These are phyloP conservation scores for Eucidaris tribuloides DNA, from an alignment of 35 echinoderm and acorn worm species.

Conservation along the genomic window DNA sequence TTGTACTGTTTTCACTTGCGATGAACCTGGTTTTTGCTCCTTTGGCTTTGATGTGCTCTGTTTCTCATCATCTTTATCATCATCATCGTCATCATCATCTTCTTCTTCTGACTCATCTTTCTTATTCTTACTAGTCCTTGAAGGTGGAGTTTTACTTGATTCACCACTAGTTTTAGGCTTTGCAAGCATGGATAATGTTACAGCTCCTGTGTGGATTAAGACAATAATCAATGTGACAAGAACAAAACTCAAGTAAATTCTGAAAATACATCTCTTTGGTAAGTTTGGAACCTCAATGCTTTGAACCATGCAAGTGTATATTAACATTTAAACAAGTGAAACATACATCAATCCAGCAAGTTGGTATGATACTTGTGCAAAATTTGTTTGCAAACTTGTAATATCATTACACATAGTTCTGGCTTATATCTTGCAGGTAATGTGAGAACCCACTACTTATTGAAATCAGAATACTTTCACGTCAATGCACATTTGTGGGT, in stretches of 20 bases:
- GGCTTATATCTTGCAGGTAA: no score
- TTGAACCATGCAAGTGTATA: background rate
- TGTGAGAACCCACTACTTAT: no score
- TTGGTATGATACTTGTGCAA: no score
- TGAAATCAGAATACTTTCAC: no score
- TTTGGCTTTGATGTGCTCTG: background rate
- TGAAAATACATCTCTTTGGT: background rate
- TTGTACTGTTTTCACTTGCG: background rate
- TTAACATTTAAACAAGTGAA: background rate
- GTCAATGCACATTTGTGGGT: no score
- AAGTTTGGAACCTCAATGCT: background rate
- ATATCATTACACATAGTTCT: no score
- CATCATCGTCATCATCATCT: conserved; percentile 50
- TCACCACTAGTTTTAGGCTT: background rate
- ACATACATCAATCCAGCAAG: no score
- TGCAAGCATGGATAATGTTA: background rate
- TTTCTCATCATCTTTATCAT: conserved; percentile 30
- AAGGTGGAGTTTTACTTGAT: background rate
- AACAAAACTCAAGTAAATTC: background rate
- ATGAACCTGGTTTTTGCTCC: no score
- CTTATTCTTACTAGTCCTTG: background rate
- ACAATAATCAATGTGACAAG: background rate
- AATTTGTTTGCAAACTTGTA: no score
- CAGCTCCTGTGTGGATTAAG: background rate
- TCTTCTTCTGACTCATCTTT: background rate